phyloP scores from a whole-genome alignment of 2,797 vertebrate species.

The Rhodeus uyekii region DNA sequence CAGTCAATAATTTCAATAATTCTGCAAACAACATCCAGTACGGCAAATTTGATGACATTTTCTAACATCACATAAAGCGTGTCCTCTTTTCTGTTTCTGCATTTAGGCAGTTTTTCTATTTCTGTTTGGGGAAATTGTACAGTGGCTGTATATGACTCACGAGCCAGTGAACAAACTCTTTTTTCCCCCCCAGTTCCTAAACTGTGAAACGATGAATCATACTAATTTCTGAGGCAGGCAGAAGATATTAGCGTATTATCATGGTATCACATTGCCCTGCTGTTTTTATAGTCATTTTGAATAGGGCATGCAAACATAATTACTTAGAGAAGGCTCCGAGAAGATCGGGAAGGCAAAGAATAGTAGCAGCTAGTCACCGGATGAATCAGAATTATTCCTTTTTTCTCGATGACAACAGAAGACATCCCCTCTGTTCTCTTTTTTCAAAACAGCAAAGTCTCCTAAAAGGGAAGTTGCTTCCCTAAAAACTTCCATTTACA shows the following conservation, averaged over 20 bases:
- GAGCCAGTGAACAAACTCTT: slow-evolving; percentile 10
- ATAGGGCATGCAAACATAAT: slow-evolving; percentile 6
- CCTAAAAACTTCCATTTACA: slow-evolving; percentile 47
- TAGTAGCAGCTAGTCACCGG: slow-evolving; percentile 14
- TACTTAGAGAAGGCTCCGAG: background rate
- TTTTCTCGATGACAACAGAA: slow-evolving; percentile 28
- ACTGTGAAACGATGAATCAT: slow-evolving; percentile 35
- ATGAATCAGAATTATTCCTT: background rate
- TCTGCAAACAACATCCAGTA: background rate
- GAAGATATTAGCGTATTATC: slow-evolving; percentile 8
- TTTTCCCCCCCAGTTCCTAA: background rate
- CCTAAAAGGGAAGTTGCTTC: slow-evolving; percentile 39
- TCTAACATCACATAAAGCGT: background rate
- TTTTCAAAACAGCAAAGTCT: slow-evolving; percentile 17
- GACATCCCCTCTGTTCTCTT: slow-evolving; percentile 15
- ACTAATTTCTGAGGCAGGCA: slow-evolving; percentile 5
- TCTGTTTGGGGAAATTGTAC: slow-evolving; percentile 33
- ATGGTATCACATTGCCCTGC: slow-evolving; percentile 4
- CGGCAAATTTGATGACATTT: background rate
- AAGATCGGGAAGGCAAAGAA: slow-evolving; percentile 2
- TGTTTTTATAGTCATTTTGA: slow-evolving; percentile 7
- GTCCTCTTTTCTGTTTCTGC: slow-evolving; percentile 16
- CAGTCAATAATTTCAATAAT: no score
- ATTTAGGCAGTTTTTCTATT: slow-evolving; percentile 29
- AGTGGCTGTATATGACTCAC: slow-evolving; percentile 40